These are phyloP conservation scores for Thera obeliscata DNA, from an alignment of 2,888 invertebrate species.

Conservation along the genomic window DNA sequence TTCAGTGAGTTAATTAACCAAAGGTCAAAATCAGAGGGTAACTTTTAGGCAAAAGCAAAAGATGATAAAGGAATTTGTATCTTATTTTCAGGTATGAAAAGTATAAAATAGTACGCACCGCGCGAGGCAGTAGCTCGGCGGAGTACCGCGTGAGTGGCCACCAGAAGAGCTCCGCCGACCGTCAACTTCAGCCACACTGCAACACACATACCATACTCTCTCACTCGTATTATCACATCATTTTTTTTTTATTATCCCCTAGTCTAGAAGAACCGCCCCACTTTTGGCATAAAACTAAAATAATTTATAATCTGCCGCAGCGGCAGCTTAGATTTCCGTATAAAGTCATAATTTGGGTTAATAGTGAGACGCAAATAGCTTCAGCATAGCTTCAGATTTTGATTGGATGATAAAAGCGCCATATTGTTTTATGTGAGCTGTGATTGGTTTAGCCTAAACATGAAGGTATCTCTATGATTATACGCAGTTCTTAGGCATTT, in stretches of 20 bases:
- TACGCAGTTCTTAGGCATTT: not conserved
- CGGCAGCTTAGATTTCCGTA: no score
- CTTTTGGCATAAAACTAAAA: not conserved
- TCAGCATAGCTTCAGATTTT: no score
- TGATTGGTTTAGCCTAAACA: not conserved
- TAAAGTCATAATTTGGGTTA: no score
- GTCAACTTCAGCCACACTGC: constrained; percentile 94
- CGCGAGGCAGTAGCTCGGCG: constrained; percentile 87
- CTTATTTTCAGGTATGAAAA: constrained; percentile 9
- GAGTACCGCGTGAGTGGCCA: constrained; percentile 93
- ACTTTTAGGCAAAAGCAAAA: no score
- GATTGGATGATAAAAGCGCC: not conserved
- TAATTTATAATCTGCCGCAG: not conserved
- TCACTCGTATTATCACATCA: constrained; percentile 32
- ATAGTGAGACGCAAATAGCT: no score
- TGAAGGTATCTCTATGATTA: no score
- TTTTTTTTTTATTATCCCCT: no score
- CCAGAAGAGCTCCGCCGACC: constrained; percentile 92
- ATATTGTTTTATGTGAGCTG: not conserved
- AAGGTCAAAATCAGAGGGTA: not conserved
- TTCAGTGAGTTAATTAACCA: not conserved
- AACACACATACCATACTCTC: constrained; percentile 81
- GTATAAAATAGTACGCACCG: constrained; percentile 84
- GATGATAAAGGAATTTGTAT: not conserved
- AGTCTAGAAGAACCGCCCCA: no score